These are phyloP conservation scores for Indicator indicator DNA, from an alignment of 2,113 vertebrate genomes.

Conservation along the genomic window DNA sequence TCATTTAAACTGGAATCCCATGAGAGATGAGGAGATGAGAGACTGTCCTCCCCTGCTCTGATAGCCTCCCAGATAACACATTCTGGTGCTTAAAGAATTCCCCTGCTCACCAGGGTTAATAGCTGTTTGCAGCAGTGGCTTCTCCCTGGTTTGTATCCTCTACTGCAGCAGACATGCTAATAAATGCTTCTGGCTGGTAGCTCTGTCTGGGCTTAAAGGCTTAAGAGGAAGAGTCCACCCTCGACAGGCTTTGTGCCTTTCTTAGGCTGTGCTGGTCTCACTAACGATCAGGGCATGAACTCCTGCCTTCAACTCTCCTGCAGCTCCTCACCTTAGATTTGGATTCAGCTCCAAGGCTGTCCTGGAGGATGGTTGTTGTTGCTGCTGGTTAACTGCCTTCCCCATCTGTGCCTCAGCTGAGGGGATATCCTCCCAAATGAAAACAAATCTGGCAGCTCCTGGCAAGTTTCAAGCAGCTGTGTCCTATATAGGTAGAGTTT, in stretches of 20 bases:
- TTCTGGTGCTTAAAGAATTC: neutral
- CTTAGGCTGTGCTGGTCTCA: neutral
- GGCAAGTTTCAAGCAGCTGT: slow-evolving; percentile 25
- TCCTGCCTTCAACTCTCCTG: neutral
- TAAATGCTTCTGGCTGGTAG: neutral
- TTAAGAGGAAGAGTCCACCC: neutral
- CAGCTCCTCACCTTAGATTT: neutral
- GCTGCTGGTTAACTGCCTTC: slow-evolving; percentile 20
- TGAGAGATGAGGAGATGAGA: neutral
- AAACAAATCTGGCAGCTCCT: neutral
- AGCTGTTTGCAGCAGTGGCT: neutral
- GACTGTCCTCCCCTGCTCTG: neutral
- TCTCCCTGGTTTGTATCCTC: neutral
- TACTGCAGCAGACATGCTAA: neutral
- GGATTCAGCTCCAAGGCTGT: neutral
- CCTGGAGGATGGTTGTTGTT: neutral
- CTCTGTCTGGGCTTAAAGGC: neutral
- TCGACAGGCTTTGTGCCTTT: neutral
- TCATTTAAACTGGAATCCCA: neutral
- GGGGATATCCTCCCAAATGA: neutral
- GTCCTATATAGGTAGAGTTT: neutral
- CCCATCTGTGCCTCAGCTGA: slow-evolving; percentile 42
- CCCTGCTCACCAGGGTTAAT: slow-evolving; percentile 3
- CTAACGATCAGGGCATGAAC: neutral
- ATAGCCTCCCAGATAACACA: neutral